Conservation (phyloP, 2,797 vertebrate species). For the Gadopsis bispinosus region DNA sequence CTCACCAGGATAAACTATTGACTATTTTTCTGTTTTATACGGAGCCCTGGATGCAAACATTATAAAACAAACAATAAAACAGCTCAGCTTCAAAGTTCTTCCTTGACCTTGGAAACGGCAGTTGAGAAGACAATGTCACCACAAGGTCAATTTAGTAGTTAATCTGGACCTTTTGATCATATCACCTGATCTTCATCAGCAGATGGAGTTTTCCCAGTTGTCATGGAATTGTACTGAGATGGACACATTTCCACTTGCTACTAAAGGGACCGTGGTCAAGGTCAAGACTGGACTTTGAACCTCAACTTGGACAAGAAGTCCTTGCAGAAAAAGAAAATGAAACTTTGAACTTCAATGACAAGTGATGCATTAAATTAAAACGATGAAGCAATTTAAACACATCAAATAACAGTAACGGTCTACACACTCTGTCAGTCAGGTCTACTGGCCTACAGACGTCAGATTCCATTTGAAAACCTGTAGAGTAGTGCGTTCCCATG, state of each 20-base stretch:
- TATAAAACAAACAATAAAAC: background rate
- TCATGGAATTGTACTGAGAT: background rate
- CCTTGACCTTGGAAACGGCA: background rate
- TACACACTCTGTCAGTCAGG: background rate
- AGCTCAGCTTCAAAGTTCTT: background rate
- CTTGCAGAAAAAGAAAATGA: too few species aligned
- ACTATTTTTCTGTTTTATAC: too few species aligned
- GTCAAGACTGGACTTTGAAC: too few species aligned
- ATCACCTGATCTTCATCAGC: too few species aligned
- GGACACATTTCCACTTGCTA: background rate
- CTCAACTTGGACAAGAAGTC: too few species aligned
- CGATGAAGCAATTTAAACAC: background rate
- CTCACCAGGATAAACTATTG: too few species aligned
- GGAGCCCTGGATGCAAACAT: background rate
- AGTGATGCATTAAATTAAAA: too few species aligned
- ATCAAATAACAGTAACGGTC: background rate
- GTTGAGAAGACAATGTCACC: background rate
- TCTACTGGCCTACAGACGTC: background rate
- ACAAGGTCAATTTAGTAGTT: background rate
- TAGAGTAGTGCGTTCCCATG: background rate
- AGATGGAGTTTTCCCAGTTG: too few species aligned
- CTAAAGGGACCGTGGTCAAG: background rate
- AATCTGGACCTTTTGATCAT: background rate
- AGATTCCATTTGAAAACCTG: background rate
- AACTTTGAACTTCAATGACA: too few species aligned